A percentile compares a stretch with the other conserved stretches of the same genome.
These are phyloP conservation scores for Caenorhabditis sinica DNA, from an alignment of 2,888 invertebrate genomes.

Conservation along the genomic window DNA sequence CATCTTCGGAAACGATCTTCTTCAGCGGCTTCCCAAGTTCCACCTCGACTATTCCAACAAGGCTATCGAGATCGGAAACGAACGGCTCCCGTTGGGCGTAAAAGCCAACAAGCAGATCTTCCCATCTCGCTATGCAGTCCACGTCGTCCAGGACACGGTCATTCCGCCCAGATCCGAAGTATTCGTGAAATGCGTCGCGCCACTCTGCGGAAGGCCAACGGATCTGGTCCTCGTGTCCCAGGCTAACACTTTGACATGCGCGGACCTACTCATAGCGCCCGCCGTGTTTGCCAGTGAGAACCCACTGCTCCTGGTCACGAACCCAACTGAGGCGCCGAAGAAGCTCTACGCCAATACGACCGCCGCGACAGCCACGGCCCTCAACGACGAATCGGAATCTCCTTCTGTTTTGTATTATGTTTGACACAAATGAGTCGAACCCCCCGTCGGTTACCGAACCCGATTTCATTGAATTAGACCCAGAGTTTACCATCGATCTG, in stretches of 20 bases:
- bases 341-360: not conserved
- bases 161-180: not conserved
- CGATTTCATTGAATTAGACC: too few species aligned
- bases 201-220: not conserved
- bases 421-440: too few species aligned
- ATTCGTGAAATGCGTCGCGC: conserved; percentile 21
- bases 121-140: not conserved
- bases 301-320: not conserved
- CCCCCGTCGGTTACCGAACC: too few species aligned
- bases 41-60: conserved; percentile 23
- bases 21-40: conserved; percentile 25
- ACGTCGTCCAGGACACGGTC: not conserved
- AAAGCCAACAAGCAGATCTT: not conserved
- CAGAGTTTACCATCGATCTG: too few species aligned
- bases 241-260: not conserved
- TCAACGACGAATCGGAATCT: too few species aligned
- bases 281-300: not conserved
- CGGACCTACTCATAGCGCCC: not conserved
- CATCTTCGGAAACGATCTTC: conserved; percentile 49
- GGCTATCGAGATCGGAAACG: conserved; percentile 15
- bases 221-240: not conserved
- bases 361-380: too few species aligned
- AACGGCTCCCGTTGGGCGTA: not conserved
- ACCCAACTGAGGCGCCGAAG: conserved; percentile 4
- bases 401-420: too few species aligned